Base-by-base conservation (phyloP, 2,113 vertebrate genomes). In the Dicrurus megarhynchus region DNA sequence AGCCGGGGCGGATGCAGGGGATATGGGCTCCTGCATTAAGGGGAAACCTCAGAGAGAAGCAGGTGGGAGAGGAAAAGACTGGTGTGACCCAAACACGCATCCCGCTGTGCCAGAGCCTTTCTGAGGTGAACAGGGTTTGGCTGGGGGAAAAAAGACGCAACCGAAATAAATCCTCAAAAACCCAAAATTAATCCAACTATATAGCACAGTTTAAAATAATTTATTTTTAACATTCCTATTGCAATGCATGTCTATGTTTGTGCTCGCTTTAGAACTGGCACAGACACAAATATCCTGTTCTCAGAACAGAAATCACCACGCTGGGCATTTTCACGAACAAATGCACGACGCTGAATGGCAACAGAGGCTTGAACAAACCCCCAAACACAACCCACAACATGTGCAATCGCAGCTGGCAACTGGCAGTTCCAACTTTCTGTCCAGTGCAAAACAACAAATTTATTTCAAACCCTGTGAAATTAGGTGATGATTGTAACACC, bases 211-310 rank as follows among this genome's bases (percentile, higher is more conserved):
- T 93, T 55, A 26, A 75, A 86, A 65, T 22, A 1, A 18, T 94
- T 94, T 92, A 88, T 96, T 97, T 89, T 49, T 52, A 47, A 50
- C 70, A 78, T 59, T 95, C 71, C 42, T 63, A 70, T 82, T 49
- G 70, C 67, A 67, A 35, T 13, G 27, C 80, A 84, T 1, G 11
- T 23, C 81, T 37, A 1, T 26, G 49, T 21, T n/a, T 76, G 74
- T 80, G 68, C 79, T 86, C 6, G 8, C 74, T 68, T 69, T n/a
- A 33, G 90, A 76, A 55, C 23, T 8, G 64, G 55, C 22, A 46
- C 59, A 13, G 14, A 53, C 79, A 74, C 46, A 69, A 82, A 57
- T 8, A 32, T 1, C 75, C 90, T 88, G 75, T 76, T 82, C 88
- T 65, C 88, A 61, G 70, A 88, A 76, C 82, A 93, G 92, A 57